Evolutionary conservation across 2,888 invertebrate genomes (phyloP).

Genomic region (Cordylochernes scorpioides): DNA sequence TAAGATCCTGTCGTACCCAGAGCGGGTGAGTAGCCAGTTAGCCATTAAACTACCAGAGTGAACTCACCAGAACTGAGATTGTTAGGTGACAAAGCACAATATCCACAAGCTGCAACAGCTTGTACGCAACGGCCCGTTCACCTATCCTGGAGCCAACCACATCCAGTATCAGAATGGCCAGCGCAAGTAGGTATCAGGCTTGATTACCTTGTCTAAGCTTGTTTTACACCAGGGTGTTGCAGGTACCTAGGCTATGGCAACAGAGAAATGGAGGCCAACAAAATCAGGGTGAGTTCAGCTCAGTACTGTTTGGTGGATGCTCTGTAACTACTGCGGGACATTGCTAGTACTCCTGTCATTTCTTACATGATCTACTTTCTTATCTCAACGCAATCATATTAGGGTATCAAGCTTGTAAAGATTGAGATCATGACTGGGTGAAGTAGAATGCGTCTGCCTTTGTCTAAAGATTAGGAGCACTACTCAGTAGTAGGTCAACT

Average conservation of each 20-base stretch:
- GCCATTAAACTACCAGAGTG: too few species aligned
- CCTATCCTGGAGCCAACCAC: slow-evolving; percentile 91
- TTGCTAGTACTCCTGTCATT: too few species aligned
- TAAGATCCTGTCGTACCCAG: slow-evolving; percentile 82
- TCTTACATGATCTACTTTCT: too few species aligned
- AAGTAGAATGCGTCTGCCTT: too few species aligned
- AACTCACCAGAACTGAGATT: slow-evolving; percentile 1
- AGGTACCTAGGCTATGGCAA: slow-evolving; percentile 67
- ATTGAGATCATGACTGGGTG: too few species aligned
- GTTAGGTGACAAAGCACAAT: slow-evolving; percentile 54
- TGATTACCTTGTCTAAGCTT: not conserved
- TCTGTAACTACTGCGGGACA: too few species aligned
- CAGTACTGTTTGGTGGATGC: slow-evolving; percentile 1
- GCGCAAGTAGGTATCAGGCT: slow-evolving; percentile 10
- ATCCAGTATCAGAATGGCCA: slow-evolving; percentile 40
- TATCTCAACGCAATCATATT: too few species aligned
- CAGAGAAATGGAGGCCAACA: slow-evolving; percentile 61
- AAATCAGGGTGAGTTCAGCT: slow-evolving; percentile 35
- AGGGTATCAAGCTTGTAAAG: too few species aligned
- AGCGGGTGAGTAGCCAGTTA: slow-evolving; percentile 23
- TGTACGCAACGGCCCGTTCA: slow-evolving; percentile 64
- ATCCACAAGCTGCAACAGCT: slow-evolving; percentile 48
- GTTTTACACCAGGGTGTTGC: slow-evolving; percentile 1
- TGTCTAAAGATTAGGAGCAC: too few species aligned
- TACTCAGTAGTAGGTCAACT: too few species aligned